Base-by-base conservation (phyloP, 2,888 invertebrate genomes). In the Syrista parreyssii region DNA sequence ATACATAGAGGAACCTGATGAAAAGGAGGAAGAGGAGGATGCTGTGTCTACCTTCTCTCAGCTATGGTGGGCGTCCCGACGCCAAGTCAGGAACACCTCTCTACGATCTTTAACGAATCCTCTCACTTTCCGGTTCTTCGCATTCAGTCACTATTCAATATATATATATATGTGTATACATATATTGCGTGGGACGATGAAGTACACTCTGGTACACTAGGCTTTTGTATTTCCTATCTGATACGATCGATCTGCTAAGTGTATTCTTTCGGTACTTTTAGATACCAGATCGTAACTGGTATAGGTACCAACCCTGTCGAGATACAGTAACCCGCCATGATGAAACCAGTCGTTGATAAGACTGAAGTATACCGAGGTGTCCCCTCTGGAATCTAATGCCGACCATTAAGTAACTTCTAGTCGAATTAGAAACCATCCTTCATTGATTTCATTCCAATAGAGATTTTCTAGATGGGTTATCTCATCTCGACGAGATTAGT, bases 201-300 rank as follows among this genome's bases (percentile, higher is more conserved):
- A 77, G 36, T 74, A 75, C 34, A 40, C 73, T 68, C 34, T 68
- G 77, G 75, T 73, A 76, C 81, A 75, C 79, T 81, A 78, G 79
- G 79, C 78, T 79, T 75, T 78, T 68, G 78, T 55, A 75, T 77
- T 32, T 11, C 69, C 76, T 81, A 81, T 83, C 81, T 77, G 76
- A 40, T 40, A 40, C 78, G 80, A 81, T 82, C 79, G 82, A 82
- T 83, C 75, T 79, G 76, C 72, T 76, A 76, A 81, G 80, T 80
- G 75, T 78, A 76, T 40, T 77, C 73, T 77, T 74, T 73, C 74
- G 76, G 74, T 75, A 77, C 79, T 75, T 11, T 32, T 69, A 30
- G 69, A 69, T 74, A 36, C 75, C 76, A 73, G 74, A 80, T 73
- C 80, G n/a, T 71, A 78, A 75, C 72, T 36, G 69, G 75, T 75